Evolutionary conservation across 2,888 invertebrate species (phyloP), one percentile per base, ranked within the genome.

Genomic region (Ophion slaviceki): DNA sequence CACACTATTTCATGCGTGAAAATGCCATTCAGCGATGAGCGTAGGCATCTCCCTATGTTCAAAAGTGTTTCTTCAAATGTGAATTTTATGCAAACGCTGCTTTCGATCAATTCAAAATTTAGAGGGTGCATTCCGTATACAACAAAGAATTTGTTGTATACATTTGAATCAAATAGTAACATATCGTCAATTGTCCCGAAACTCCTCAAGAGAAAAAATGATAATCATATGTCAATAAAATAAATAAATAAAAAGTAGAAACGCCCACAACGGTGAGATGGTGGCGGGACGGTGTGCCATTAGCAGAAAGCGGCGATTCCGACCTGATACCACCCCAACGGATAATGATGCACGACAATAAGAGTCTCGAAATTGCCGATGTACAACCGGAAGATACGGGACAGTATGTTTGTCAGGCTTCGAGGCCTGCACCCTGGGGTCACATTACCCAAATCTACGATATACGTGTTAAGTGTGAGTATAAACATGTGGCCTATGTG

Each of bases 381-480:
- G 94, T 97, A 14, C 93, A 94, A 40, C 95, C 96, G 0, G 91
- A 93, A 11, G 97, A 97, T 89, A 96, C 96, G 0, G 97, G 96
- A 0, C 95, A 96, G 88, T 97, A 97, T 89, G 95, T 95, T 10
- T 97, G 97, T 88, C 96, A 96, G 94, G 96, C 95, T 85, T 92
- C 96, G 17, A 94, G 96, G 28, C 95, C 96, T 0, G 95, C 95
- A 47, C 96, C 96, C 2, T 96, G 96, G 96, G 95, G 96, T 1
- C 95, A 96, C 0, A 95, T 97, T n/a, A 94, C 95, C 62, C 97
- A 97, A 93, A 95, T 95, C 2, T 97, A 97, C 91, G 95, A 96
- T 28, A 97, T 97, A 87, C 96, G 97, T 95, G 97, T 97, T 3
- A 95, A 97, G 92, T 96, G 97, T 97, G 94, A 95, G 96, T 95